Base-by-base conservation (phyloP, 1,140 invertebrate species). In the Zophobas morio region DNA sequence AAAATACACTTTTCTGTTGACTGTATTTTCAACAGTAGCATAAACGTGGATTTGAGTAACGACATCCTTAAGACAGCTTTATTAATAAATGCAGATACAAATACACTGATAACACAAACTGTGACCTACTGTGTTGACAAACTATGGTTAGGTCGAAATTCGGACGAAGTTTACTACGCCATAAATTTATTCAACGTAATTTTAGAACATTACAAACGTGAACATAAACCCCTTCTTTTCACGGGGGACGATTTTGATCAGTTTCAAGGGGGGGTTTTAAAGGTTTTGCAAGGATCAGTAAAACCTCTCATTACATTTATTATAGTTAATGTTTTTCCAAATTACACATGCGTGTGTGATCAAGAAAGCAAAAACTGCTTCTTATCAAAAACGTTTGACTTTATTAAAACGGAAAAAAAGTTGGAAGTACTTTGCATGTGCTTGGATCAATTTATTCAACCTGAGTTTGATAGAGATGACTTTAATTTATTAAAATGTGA, bases 341-440 rank as follows among this genome's bases (percentile, higher is more conserved):
- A 57, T 5, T 63, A 72, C 49, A 53, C 49, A 6, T 71, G 2
- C 75, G 51, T 66, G 0, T 75, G 40, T 33, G 56, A 6, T 33
- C 6, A 20, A 6, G 37, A 60, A 3, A 8, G 20, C 36, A 70
- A 39, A 42, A 33, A 46, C 6, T 36, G 20, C 2, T 42, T 66
- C 6, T 42, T 66, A 42, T 5, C n/a, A 66, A 32, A 40, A 8
- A 2, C 70, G 0, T 79, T 75, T 79, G 8, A 76, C 6, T 76
- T 53, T 53, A 40, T 70, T 66, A 1, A n/a, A 42, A 5, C 49
- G 35, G 73, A 40, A 46, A 34, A 70, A 5, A 76, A 76, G 46
- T 70, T 79, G n/a, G 78, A 79, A 47, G 2, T 76, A 6, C 66
- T 79, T 8, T 79, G 78, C 63, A 70, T 39, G 2, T 53, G 76